A percentile compares a stretch with the other conserved stretches of the same genome.
phyloP scores from a whole-genome alignment of 2,797 vertebrate species.

The Gymnoscopelus braueri region DNA sequence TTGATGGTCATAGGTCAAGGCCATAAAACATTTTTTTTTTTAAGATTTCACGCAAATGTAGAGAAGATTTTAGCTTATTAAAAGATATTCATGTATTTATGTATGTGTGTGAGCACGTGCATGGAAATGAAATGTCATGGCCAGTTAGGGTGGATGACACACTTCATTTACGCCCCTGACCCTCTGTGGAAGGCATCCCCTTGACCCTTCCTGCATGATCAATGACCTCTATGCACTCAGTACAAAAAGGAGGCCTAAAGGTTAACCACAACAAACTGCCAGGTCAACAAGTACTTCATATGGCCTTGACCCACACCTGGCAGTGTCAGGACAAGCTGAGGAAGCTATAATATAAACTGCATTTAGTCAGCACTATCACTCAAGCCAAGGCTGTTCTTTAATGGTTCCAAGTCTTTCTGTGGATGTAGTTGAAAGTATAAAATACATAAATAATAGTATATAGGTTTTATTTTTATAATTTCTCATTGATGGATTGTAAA shows the following conservation, averaged over 20 bases:
- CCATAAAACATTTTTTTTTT: no score
- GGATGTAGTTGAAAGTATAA: no score
- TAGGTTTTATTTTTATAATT: no score
- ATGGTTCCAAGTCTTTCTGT: no score
- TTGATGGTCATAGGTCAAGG: no score
- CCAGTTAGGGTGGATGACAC: slow-evolving; percentile 44
- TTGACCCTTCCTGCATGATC: slow-evolving; percentile 50
- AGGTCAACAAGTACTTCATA: slow-evolving; percentile 72
- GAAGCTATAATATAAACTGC: not conserved
- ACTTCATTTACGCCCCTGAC: slow-evolving; percentile 50
- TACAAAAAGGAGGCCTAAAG: slow-evolving; percentile 61
- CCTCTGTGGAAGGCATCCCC: slow-evolving; percentile 34
- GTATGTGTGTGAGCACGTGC: slow-evolving; percentile 6
- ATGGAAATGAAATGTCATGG: slow-evolving; percentile 29
- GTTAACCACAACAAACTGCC: slow-evolving; percentile 68
- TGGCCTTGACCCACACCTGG: slow-evolving; percentile 32
- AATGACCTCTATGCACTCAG: slow-evolving; percentile 58
- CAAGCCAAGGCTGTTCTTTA: no score
- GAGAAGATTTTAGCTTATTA: no score
- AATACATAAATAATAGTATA: no score
- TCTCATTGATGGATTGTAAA: no score
- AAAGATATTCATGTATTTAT: not conserved
- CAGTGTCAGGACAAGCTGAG: slow-evolving; percentile 14
- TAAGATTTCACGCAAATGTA: no score
- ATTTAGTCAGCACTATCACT: no score